Percentiles rank a stretch among this genome's conserved stretches.
phyloP scores from a whole-genome alignment of 1,140 invertebrate species.

The Heliconius himera region DNA sequence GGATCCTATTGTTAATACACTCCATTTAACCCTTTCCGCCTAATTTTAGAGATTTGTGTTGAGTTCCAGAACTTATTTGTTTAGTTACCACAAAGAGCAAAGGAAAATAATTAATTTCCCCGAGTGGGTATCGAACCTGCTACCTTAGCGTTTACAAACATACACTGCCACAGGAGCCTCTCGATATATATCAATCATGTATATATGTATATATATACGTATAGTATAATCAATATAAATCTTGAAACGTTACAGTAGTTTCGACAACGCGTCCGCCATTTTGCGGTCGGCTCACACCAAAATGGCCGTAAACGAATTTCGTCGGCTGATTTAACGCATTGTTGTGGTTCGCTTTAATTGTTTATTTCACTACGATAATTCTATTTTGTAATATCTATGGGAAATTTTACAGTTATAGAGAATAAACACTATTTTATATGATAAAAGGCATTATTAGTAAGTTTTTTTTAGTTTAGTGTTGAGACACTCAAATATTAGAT shows the following conservation, averaged over 20 bases:
- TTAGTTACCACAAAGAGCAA: background rate
- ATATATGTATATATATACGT: background rate
- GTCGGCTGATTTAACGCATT: constrained; percentile 42
- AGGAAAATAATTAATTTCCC: background rate
- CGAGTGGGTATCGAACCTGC: background rate
- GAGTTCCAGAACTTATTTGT: too few species aligned
- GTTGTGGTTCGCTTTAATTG: constrained; percentile 32
- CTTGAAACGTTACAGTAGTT: constrained; percentile 25
- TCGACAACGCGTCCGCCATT: constrained; percentile 36
- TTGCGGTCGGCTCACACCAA: constrained; percentile 36
- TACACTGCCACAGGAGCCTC: background rate
- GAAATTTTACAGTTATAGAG: background rate
- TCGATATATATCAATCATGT: background rate
- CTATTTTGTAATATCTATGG: background rate
- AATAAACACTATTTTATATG: background rate
- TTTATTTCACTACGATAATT: constrained; percentile 19
- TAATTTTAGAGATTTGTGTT: too few species aligned
- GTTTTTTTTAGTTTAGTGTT: too few species aligned
- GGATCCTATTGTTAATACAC: too few species aligned
- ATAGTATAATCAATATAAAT: constrained; percentile 22
- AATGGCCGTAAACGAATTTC: constrained; percentile 38
- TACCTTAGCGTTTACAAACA: background rate
- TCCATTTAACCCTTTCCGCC: too few species aligned
- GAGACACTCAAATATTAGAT: too few species aligned
- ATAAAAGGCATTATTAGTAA: too few species aligned